A percentile compares a stretch with the other conserved stretches of the same genome.
Evolutionary conservation across 2,113 vertebrate genomes (phyloP).

Genomic region (Xenopus borealis): DNA sequence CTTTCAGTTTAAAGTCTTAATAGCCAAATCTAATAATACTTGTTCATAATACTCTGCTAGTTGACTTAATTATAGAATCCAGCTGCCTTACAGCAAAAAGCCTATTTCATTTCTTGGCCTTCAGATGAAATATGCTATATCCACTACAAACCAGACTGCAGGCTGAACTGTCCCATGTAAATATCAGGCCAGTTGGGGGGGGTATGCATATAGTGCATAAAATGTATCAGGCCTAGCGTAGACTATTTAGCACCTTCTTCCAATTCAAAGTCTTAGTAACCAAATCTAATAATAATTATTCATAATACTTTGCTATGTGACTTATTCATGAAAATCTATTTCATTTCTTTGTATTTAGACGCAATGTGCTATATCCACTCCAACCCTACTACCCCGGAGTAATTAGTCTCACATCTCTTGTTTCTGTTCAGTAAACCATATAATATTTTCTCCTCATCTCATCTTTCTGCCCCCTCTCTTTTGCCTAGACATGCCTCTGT

Average conservation of each 20-base stretch:
- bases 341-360: constrained; percentile 17
- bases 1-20: neutral
- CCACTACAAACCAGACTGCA: no score
- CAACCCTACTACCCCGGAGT: constrained; percentile 19
- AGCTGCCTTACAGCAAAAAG: neutral
- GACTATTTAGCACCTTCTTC: neutral
- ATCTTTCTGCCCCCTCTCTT: neutral
- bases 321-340: constrained; percentile 9
- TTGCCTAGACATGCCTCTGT: neutral
- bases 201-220: neutral
- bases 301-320: constrained; percentile 4
- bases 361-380: constrained; percentile 7
- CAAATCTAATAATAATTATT: neutral
- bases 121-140: neutral
- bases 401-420: constrained; percentile 19
- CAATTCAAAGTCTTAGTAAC: neutral
- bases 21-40: neutral
- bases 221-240: neutral
- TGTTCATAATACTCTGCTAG: constrained; percentile 5
- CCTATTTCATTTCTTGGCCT: constrained; percentile 24
- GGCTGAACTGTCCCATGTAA: no score
- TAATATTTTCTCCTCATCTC: constrained; percentile 13
- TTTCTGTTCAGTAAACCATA: constrained; percentile 16
- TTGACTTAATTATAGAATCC: neutral
- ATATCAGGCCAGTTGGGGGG: no score